These are phyloP conservation scores for Apostichopus parvimensis DNA, from an alignment of 35 echinoderm and acorn worm species.

Conservation along the genomic window DNA sequence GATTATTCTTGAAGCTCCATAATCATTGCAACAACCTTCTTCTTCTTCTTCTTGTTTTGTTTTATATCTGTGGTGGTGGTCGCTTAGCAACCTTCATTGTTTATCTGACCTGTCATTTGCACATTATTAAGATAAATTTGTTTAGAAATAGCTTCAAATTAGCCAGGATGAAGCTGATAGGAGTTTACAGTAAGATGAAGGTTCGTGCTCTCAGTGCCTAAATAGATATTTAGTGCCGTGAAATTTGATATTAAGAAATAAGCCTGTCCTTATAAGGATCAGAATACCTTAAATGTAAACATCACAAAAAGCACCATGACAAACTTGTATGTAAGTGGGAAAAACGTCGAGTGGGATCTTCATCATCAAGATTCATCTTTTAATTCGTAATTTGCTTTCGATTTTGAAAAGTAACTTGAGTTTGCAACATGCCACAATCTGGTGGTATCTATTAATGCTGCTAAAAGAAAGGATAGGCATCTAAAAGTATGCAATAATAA, in stretches of 20 bases:
- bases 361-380: too few relatives aligned
- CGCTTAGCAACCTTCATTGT: background rate
- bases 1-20: too few relatives aligned
- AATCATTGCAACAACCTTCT: too few relatives aligned
- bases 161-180: background rate
- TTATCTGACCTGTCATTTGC: background rate
- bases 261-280: background rate
- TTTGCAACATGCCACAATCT: too few relatives aligned
- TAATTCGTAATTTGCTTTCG: too few relatives aligned
- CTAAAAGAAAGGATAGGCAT: too few relatives aligned
- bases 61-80: background rate
- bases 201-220: background rate
- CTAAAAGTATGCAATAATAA: too few relatives aligned
- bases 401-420: too few relatives aligned
- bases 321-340: background rate
- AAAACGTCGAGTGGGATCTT: too few relatives aligned
- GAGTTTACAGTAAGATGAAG: background rate
- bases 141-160: background rate
- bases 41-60: too few relatives aligned
- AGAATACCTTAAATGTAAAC: background rate
- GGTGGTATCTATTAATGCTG: too few relatives aligned
- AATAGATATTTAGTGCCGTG: background rate
- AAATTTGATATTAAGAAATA: background rate
- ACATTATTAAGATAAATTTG: slow-evolving; percentile 6
- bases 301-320: background rate